Evolutionary conservation across 2,888 invertebrate species (phyloP).

Genomic region (Rotaria socialis): DNA sequence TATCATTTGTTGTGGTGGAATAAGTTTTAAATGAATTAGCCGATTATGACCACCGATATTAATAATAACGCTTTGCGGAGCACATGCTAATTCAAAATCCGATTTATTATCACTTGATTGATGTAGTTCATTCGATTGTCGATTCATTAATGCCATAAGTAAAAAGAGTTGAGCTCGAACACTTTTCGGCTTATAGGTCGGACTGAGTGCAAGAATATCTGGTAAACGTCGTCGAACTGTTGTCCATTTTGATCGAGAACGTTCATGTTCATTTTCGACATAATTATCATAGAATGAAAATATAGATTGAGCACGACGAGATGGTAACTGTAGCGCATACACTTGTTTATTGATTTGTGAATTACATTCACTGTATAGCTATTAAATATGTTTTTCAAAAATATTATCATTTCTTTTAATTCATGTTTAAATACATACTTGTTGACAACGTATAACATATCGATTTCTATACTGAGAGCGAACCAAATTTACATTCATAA

Average conservation of each 20-base stretch:
- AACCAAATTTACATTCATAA: background rate
- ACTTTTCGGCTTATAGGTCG: background rate
- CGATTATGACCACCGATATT: background rate
- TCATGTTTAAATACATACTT: background rate
- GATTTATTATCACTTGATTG: background rate
- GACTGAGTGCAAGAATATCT: constrained; percentile 5
- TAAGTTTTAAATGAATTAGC: constrained; percentile 18
- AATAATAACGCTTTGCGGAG: background rate
- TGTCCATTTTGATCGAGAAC: background rate
- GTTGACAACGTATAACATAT: background rate
- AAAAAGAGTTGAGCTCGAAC: background rate
- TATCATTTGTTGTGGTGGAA: constrained; percentile 3
- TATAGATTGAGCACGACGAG: background rate
- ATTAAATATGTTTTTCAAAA: background rate
- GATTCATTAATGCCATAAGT: background rate
- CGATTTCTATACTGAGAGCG: background rate
- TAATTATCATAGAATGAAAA: background rate
- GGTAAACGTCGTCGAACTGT: constrained; percentile 31
- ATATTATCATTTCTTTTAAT: background rate
- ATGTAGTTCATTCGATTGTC: background rate
- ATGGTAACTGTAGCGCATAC: background rate
- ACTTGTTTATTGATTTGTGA: background rate
- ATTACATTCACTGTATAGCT: background rate
- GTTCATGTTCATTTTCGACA: background rate
- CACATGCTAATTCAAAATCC: background rate